Percentiles rank a stretch among this genome's conserved stretches.
Evolutionary conservation across 2,113 vertebrate genomes (phyloP).

Genomic region (Myotis davidii): DNA sequence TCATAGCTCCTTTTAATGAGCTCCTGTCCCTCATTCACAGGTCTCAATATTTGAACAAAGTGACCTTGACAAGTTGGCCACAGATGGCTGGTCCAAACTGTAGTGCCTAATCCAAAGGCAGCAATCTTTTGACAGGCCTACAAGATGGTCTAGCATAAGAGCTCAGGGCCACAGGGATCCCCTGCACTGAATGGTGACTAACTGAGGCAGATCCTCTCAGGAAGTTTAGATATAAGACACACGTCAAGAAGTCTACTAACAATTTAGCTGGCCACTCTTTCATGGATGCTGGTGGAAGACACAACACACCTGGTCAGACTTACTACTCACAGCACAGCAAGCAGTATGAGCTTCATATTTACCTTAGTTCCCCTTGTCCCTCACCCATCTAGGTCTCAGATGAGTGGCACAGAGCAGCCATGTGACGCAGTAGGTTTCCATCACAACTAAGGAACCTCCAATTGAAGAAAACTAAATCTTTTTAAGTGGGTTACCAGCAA

Average conservation of each 20-base stretch:
- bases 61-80: neutral
- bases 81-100: neutral
- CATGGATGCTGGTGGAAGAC: neutral
- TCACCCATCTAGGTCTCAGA: neutral
- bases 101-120: neutral
- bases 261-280: neutral
- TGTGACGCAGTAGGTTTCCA: neutral
- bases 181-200: neutral
- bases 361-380: neutral
- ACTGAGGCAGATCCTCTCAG: neutral
- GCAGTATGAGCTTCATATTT: neutral
- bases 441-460: neutral
- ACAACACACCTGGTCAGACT: neutral
- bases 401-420: neutral
- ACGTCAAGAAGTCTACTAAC: constrained; percentile 15
- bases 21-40: neutral
- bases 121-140: neutral
- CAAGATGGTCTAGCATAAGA: neutral
- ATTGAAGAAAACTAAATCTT: neutral
- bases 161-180: neutral
- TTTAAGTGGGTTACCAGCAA: constrained; percentile 5
- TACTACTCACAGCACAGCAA: neutral
- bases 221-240: neutral
- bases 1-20: neutral
- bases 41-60: neutral